Base-by-base conservation (phyloP, 2,797 vertebrate species). In the Tympanoctomys barrerae region DNA sequence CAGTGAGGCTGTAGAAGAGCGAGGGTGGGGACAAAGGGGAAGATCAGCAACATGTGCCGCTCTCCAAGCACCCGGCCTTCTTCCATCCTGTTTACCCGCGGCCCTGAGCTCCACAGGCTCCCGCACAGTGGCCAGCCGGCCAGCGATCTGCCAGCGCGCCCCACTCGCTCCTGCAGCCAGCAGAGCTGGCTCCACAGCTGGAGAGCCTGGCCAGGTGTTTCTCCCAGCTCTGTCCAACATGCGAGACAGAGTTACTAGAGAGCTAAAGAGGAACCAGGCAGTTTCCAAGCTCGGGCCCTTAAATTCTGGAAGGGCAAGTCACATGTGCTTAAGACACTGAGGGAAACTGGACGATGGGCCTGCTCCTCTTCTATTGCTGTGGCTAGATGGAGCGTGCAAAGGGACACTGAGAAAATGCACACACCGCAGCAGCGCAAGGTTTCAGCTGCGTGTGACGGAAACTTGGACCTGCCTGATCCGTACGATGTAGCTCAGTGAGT, bases 1-100 rank as follows among this genome's bases (percentile, higher is more conserved):
- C 33, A 70, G 78, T 94, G 82, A 93, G 93, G 96, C 95, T 59
- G 85, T 28, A 75, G 98, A 77, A 96, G 98, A 96, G 24, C 5
- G 90, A 95, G 97, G 97, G 96, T 93, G 62, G 84, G 96, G 59
- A 94, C 90, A 96, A 90, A 94, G 73, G 68, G 80, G 81, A 61
- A 81, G 85, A 66, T 2, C 3, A 13, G 89, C 36, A 39, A 22
- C 82, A 39, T 0, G 4, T 0, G 6, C 59, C 0, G 26, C 46
- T 57, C 92, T 73, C 78, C 46, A 19, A 83, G 92, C 73, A 39
- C 87, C 92, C 96, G 70, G 88, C 90, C 87, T 84, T 88, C 87
- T 84, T 78, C 93, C 89, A 81, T 89, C 97, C 95, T 96, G 94
- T 90, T 97, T 96, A 61, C 36, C 5, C 49, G 36, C 0, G 4